These are phyloP conservation scores for Aurelia aurita complex sp. Pacific DNA, from an alignment of 30 jellyfish, hydroid and myxozoan genomes.

Conservation along the genomic window DNA sequence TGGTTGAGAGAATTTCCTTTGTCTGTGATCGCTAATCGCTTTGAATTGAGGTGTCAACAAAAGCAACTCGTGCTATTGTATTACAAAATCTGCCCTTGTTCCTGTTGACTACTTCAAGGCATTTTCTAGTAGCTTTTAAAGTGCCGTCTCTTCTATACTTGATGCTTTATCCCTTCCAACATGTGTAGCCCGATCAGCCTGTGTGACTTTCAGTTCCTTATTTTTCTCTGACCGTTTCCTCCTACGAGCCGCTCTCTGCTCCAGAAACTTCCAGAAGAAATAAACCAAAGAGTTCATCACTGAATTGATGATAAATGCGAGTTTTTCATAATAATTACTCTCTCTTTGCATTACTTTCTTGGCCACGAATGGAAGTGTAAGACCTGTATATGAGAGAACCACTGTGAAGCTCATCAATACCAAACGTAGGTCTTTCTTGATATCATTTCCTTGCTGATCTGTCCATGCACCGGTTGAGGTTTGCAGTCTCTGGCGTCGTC, in stretches of 20 bases:
- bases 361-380: neutral
- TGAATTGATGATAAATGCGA: neutral
- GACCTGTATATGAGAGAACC: neutral
- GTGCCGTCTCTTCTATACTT: no score
- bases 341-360: neutral
- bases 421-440: constrained; percentile 16
- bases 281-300: neutral
- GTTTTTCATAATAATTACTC: neutral
- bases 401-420: constrained; percentile 11
- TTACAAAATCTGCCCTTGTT: no score
- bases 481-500: neutral
- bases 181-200: no score
- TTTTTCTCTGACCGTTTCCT: no score
- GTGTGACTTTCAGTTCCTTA: no score
- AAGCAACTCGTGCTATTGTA: no score
- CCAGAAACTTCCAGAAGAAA: constrained; percentile 12
- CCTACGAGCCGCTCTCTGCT: neutral
- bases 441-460: constrained; percentile 2
- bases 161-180: no score
- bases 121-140: no score
- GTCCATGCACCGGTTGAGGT: neutral
- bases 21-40: no score
- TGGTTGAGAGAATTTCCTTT: no score
- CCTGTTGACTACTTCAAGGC: no score
- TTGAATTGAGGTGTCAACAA: no score